These are phyloP conservation scores for Caenorhabditis panamensis DNA, from an alignment of 2,888 invertebrate species.

Conservation along the genomic window DNA sequence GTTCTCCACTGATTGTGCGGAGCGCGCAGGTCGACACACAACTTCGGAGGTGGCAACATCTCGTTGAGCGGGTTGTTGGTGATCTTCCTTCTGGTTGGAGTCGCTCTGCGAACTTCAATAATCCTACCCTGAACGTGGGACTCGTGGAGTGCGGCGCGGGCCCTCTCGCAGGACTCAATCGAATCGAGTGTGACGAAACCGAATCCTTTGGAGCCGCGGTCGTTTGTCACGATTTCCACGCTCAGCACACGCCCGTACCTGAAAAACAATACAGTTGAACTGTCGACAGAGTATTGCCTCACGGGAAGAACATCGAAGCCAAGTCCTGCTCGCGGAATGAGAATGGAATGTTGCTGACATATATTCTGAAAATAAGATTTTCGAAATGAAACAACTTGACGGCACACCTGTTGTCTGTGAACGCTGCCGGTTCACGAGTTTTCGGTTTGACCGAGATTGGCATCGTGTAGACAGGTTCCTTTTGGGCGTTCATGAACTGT, in stretches of 20 bases:
- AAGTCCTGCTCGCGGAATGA: slow-evolving; percentile 66
- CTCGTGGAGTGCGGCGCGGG: slow-evolving; percentile 60
- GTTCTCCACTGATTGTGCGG: slow-evolving; percentile 58
- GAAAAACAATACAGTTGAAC: not conserved
- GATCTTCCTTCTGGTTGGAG: slow-evolving; percentile 59
- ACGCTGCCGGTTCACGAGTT: slow-evolving; percentile 58
- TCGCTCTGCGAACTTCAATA: slow-evolving; percentile 64
- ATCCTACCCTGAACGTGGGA: slow-evolving; percentile 65
- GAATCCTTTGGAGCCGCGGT: slow-evolving; percentile 69
- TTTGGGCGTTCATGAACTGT: slow-evolving; percentile 15
- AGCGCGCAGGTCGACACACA: slow-evolving; percentile 60
- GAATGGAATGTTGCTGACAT: slow-evolving; percentile 71
- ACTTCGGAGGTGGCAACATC: slow-evolving; percentile 58
- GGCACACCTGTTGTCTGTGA: slow-evolving; percentile 66
- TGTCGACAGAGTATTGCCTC: not conserved
- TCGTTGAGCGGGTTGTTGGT: slow-evolving; percentile 39
- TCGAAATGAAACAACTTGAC: not conserved
- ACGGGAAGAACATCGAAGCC: slow-evolving; percentile 63
- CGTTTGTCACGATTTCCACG: slow-evolving; percentile 68
- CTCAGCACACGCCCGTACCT: slow-evolving; percentile 64
- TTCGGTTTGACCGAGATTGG: slow-evolving; percentile 66
- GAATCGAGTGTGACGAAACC: slow-evolving; percentile 69
- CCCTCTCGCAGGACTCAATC: slow-evolving; percentile 63
- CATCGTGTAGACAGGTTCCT: slow-evolving; percentile 55
- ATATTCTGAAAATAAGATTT: slow-evolving; percentile 59